Conservation (phyloP, 37 sponge, comb jelly and placozoan species). For the Tethya wilhelma region DNA sequence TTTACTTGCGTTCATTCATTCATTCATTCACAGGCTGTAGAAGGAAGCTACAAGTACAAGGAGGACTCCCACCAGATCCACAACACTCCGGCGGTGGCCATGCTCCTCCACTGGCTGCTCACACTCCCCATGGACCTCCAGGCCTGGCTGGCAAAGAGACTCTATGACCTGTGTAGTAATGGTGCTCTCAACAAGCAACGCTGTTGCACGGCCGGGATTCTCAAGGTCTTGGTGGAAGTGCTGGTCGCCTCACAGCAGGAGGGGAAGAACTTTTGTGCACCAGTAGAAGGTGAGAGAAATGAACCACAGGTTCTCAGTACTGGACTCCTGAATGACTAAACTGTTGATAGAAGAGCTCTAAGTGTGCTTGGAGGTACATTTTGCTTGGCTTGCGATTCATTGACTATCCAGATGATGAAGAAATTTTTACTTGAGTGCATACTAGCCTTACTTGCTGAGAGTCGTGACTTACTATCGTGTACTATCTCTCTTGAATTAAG, state of each 20-base stretch:
- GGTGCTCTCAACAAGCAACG: slow-evolving; percentile 68
- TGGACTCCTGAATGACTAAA: no score
- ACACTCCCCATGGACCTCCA: slow-evolving; percentile 19
- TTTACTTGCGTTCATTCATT: background rate
- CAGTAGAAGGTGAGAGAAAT: slow-evolving; percentile 66
- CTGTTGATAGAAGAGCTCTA: no score
- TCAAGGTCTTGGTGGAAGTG: slow-evolving; percentile 49
- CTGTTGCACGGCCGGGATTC: slow-evolving; percentile 73
- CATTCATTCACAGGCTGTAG: slow-evolving; percentile 26
- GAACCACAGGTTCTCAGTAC: background rate
- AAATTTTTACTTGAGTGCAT: no score
- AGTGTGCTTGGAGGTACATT: no score
- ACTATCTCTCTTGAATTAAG: no score
- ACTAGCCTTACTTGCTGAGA: no score
- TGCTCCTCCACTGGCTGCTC: slow-evolving; percentile 44
- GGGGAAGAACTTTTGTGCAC: slow-evolving; percentile 29
- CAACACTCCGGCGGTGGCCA: slow-evolving; percentile 42
- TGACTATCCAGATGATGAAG: no score
- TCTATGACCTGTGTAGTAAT: slow-evolving; percentile 38
- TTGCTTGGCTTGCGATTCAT: no score
- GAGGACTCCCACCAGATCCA: slow-evolving; percentile 22
- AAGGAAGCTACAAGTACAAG: slow-evolving; percentile 30
- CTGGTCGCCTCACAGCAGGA: slow-evolving; percentile 55
- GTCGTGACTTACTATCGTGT: no score
- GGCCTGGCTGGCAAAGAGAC: slow-evolving; percentile 41